These are phyloP conservation scores for Scaptomyza hsui DNA, from an alignment of 1,140 invertebrate species.

Conservation along the genomic window DNA sequence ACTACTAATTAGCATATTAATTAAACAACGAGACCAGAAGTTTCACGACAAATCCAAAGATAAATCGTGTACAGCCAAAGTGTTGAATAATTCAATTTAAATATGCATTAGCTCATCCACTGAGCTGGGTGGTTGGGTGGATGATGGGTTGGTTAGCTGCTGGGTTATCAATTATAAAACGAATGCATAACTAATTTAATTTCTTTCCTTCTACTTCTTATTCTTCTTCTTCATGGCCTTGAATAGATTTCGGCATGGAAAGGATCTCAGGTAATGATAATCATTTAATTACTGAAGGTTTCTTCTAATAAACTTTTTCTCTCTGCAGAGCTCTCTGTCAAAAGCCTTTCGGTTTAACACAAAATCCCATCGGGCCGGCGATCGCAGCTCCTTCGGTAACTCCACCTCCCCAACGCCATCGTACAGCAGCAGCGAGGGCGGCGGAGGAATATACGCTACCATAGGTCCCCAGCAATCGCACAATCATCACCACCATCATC, in stretches of 20 bases:
- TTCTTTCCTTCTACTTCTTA: constrained; percentile 29
- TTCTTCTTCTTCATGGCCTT: not conserved
- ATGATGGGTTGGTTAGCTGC: not conserved
- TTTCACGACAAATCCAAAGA: constrained; percentile 56
- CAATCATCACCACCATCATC: constrained; percentile 80
- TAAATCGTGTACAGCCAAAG: not conserved
- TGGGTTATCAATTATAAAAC: not conserved
- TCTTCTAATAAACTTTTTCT: not conserved
- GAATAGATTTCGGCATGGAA: constrained; percentile 83
- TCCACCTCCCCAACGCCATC: constrained; percentile 83
- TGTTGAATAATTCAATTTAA: constrained; percentile 3
- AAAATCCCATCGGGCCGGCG: constrained; percentile 73
- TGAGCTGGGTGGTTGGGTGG: not conserved
- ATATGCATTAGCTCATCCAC: not conserved
- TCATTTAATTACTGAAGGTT: not conserved
- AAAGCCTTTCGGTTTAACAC: constrained; percentile 83
- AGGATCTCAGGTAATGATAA: constrained; percentile 81
- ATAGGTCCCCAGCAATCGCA: constrained; percentile 85
- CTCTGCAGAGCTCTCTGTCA: constrained; percentile 78
- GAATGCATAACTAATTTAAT: constrained; percentile 19
- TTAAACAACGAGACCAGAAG: constrained; percentile 39
- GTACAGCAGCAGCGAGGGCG: constrained; percentile 83
- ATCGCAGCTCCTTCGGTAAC: constrained; percentile 80
- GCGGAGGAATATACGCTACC: constrained; percentile 84
- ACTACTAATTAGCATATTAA: constrained; percentile 9